These are phyloP conservation scores for Leptinotarsa texana DNA, from an alignment of 1,140 invertebrate species.

Conservation along the genomic window DNA sequence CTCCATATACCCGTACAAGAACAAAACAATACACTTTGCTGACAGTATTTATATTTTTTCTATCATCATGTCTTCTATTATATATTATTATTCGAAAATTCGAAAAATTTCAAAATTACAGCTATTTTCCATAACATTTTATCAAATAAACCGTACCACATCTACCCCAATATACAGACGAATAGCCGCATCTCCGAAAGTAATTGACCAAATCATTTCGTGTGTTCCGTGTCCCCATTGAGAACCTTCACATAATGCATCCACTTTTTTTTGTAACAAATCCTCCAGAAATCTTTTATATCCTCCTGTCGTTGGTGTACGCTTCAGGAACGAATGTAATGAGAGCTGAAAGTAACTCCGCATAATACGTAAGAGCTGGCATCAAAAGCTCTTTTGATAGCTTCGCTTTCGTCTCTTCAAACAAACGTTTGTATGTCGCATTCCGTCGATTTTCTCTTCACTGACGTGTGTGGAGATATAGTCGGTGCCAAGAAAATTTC, in stretches of 20 bases:
- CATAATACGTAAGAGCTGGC: slow-evolving; percentile 10
- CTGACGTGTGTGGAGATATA: not conserved
- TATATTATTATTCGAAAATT: too few relatives aligned
- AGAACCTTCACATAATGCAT: not conserved
- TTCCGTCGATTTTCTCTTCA: not conserved
- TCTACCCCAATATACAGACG: not conserved
- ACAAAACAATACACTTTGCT: too few relatives aligned
- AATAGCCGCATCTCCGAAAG: not conserved
- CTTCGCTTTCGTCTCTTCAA: not conserved
- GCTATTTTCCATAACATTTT: too few relatives aligned
- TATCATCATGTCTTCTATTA: too few relatives aligned
- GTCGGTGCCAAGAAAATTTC: slow-evolving; percentile 12
- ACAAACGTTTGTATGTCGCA: not conserved
- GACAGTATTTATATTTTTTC: too few relatives aligned
- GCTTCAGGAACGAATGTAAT: slow-evolving; percentile 1
- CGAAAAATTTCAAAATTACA: too few relatives aligned
- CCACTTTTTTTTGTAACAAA: not conserved
- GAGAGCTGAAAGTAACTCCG: slow-evolving; percentile 1
- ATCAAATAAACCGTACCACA: too few relatives aligned
- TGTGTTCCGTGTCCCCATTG: not conserved
- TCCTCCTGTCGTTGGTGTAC: not conserved
- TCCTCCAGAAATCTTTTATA: not conserved
- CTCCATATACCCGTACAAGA: too few relatives aligned
- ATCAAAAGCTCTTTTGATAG: slow-evolving; percentile 14
- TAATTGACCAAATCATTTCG: slow-evolving; percentile 2